Conservation (phyloP, 2,797 vertebrate species). For the Sebastiscus tertius region DNA sequence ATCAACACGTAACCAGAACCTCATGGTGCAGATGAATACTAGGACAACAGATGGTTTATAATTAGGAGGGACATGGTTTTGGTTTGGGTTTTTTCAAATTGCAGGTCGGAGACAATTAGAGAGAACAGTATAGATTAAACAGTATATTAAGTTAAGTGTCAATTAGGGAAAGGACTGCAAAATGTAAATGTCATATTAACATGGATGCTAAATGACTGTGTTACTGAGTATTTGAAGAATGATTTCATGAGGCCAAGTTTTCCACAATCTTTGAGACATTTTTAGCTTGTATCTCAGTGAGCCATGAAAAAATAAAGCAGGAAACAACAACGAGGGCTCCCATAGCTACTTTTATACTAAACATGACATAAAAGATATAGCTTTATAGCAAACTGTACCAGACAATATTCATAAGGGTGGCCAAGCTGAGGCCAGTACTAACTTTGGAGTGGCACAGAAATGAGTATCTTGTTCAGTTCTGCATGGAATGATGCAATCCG, state of each 20-base stretch:
- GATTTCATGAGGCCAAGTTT: neutral
- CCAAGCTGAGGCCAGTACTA: no score
- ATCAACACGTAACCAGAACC: neutral
- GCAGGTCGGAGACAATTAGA: neutral
- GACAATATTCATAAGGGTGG: neutral
- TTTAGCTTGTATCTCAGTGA: neutral
- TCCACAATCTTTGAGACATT: neutral
- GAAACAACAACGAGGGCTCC: neutral
- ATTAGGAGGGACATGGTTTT: neutral
- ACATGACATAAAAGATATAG: neutral
- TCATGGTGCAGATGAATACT: neutral
- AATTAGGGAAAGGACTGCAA: neutral
- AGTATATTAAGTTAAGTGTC: neutral
- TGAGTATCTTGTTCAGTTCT: neutral
- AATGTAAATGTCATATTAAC: neutral
- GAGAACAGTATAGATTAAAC: neutral
- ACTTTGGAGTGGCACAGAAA: neutral
- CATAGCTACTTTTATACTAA: neutral
- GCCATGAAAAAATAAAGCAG: neutral
- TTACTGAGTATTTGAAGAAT: neutral
- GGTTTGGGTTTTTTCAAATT: neutral
- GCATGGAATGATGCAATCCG: no score
- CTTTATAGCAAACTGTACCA: neutral
- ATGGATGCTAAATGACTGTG: neutral
- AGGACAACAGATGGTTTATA: constrained; percentile 17